Base-by-base conservation (phyloP, 2,113 vertebrate species). In the Gymnocephalus cernua region DNA sequence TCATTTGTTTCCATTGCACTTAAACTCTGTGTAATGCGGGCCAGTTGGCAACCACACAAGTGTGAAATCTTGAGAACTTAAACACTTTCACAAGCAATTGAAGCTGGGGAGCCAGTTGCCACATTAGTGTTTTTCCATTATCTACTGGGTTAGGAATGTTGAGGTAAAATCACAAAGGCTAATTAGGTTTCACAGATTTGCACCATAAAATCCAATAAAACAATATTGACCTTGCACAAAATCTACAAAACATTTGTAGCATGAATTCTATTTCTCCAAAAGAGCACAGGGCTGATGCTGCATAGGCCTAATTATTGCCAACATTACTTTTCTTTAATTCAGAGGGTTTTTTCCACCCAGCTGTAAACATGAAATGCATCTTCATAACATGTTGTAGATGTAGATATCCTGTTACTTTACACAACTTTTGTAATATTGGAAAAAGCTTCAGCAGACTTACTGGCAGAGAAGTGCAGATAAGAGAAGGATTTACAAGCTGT, bases 81-180 rank as follows among this genome's bases (percentile, higher is more conserved):
- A 80, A 90, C 74, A 83, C 71, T 87, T 91, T 89, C 75, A 88
- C 80, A 80, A 78, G 79, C 70, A 87, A 84, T 84, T 93, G 82
- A 86, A 91, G 63, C 65, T 19, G 48, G 58, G 41, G 75, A 89
- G 70, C 57, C 76, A 77, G 63, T 69, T 63, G 68, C 38, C 47
- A 50, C 64, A 84, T 70, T 67, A 74, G 68, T 66, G 63, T 66
- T 79, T 88, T 92, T 80, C 85, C 89, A 80, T 41, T 66, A 57
- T 83, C 64, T 65, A 66, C 75, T 70, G 63, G 63, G 50, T 76
- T 76, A 62, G 65, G 56, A 83, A 72, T 85, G 8, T 53, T 59
- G 32, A n/a, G 45, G 59, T 51, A 65, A 63, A 82, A 74, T 81
- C 50, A 77, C 19, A 16, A 7, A 44, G n/a, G 84, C 56, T 89